Evolutionary conservation across 2,113 vertebrate genomes (phyloP), one percentile per base, ranked within the genome.

Genomic region (Myrmecophaga tridactyla): DNA sequence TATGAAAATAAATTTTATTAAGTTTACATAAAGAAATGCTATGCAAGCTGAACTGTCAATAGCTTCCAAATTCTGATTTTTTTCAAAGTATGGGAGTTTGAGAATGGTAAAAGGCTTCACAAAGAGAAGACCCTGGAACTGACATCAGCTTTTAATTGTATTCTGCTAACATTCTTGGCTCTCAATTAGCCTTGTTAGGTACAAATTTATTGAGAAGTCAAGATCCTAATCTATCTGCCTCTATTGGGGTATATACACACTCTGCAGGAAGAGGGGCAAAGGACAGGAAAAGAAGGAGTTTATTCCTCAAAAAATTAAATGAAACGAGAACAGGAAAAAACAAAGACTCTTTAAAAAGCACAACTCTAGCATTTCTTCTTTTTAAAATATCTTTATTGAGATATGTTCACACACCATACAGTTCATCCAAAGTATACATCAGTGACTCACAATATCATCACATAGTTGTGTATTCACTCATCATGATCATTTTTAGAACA

Each of bases 191-290:
- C 78, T 96, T 6, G 0, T 93, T 89, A 88, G 69, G 43, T 83
- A 85, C 51, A 94, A 78, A 90, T 94, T 93, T 94, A 95, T 15
- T 76, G 93, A 88, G 56, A 90, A 88, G 60, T 86, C 62, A 93
- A 94, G 73, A 84, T 94, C 67, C 77, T 90, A 86, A 83, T 88
- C 76, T 51, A 87, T 86, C 62, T 78, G 69, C 43, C 67, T 62
- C 43, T 43, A 81, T 31, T 46, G 53, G 70, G 60, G 25, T 60
- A 81, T 87, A 82, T 31, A 90, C 23, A 96, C 72, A 85, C 58
- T 78, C 85, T 81, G 87, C 6, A 82, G 53, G 76, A 75, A 53
- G 41, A 58, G 34, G 48, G 53, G 53, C 23, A 84, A 81, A 86
- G 60, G 86, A 76, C n/a, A 83, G 75, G 84, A 69, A 34, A 93